Conservation (phyloP, 2,797 vertebrate genomes). For the Neosilurus mollespiculum region DNA sequence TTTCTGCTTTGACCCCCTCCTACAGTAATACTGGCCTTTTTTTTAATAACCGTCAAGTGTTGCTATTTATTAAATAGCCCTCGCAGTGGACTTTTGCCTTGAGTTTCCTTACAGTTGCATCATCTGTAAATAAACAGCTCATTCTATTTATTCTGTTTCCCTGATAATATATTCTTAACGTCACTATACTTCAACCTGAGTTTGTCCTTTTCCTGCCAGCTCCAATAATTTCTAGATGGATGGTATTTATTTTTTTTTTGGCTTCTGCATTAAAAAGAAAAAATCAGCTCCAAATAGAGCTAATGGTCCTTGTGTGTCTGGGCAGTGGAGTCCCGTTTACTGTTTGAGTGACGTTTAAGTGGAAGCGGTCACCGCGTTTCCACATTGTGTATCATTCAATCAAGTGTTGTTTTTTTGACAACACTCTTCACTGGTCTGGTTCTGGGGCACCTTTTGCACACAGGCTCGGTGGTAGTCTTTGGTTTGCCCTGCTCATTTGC, state of each 20-base stretch:
- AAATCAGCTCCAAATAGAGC: neutral
- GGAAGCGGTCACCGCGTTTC: too few relatives aligned
- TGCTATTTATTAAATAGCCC: neutral
- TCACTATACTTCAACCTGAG: too few relatives aligned
- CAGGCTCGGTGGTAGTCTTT: neutral
- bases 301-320: neutral
- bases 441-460: conserved; percentile 18
- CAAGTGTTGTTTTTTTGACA: neutral
- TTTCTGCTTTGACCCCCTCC: neutral
- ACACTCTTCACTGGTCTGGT: neutral
- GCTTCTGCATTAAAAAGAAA: neutral
- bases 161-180: neutral
- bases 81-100: neutral
- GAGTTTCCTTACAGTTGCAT: neutral
- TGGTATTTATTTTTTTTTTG: neutral
- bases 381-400: neutral
- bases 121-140: neutral
- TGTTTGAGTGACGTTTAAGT: neutral
- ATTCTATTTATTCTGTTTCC: neutral
- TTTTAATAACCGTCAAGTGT: neutral
- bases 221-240: neutral
- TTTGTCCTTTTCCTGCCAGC: neutral
- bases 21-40: neutral
- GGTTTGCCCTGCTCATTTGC: conserved; percentile 56
- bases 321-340: neutral